Evolutionary conservation across 2,797 vertebrate genomes (phyloP).

Genomic region (Spea hammondii): DNA sequence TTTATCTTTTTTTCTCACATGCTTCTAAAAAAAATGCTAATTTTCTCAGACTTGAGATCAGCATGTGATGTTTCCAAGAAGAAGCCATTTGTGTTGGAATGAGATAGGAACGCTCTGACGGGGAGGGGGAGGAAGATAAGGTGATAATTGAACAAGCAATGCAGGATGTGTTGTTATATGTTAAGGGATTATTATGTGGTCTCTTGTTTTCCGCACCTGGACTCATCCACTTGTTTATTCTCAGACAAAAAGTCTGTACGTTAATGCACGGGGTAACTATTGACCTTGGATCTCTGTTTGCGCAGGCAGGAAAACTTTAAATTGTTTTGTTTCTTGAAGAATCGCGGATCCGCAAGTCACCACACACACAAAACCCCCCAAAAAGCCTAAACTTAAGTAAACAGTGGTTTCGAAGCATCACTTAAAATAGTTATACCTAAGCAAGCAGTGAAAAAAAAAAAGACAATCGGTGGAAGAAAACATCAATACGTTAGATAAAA

Average conservation of each 20-base stretch:
- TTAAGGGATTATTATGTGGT: background rate
- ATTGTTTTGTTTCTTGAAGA: slow-evolving; percentile 10
- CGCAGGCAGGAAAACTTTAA: slow-evolving; percentile 21
- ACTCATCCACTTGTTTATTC: slow-evolving; percentile 28
- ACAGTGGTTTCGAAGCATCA: slow-evolving; percentile 16
- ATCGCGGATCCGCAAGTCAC: background rate
- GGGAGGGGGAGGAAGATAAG: slow-evolving; percentile 11
- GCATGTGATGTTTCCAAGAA: slow-evolving; percentile 15
- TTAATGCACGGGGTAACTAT: background rate
- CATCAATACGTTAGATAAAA: background rate
- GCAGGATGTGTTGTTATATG: background rate
- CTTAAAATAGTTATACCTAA: slow-evolving; percentile 21
- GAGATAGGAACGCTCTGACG: background rate
- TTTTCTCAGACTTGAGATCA: background rate
- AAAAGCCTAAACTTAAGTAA: slow-evolving; percentile 14
- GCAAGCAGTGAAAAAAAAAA: slow-evolving; percentile 15
- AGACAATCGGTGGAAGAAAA: slow-evolving; percentile 17
- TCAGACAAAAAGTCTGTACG: background rate
- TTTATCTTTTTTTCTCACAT: too few relatives aligned
- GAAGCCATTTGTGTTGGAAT: slow-evolving; percentile 8
- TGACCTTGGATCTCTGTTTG: slow-evolving; percentile 23
- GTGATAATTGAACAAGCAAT: background rate
- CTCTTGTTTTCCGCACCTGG: slow-evolving; percentile 22
- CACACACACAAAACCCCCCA: background rate
- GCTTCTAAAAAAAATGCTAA: too few relatives aligned